These are phyloP conservation scores for Tinea pellionella DNA, from an alignment of 2,888 invertebrate species.

Conservation along the genomic window DNA sequence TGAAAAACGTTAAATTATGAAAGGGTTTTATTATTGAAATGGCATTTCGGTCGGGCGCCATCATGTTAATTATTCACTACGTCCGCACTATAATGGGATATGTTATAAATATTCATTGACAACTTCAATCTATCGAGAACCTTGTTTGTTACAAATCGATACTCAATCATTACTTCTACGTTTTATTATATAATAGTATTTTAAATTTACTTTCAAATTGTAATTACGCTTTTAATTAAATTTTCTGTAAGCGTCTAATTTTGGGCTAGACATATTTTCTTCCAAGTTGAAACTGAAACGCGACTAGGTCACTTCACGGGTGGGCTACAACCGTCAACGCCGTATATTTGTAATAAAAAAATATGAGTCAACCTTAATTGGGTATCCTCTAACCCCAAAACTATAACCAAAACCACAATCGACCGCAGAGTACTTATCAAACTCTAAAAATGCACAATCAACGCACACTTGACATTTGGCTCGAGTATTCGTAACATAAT, in stretches of 20 bases:
- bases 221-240: too few species aligned
- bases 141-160: slow-evolving; percentile 4
- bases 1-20: slow-evolving; percentile 23
- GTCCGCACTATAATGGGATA: slow-evolving; percentile 55
- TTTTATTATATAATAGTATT: not conserved
- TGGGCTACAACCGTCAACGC: too few species aligned
- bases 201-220: not conserved
- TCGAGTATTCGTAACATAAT: slow-evolving; percentile 16
- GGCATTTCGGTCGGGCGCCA: slow-evolving; percentile 11
- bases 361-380: not conserved
- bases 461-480: slow-evolving; percentile 39
- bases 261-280: too few species aligned
- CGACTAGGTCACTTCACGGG: too few species aligned
- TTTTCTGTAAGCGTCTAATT: too few species aligned
- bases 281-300: too few species aligned
- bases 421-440: not conserved
- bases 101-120: slow-evolving; percentile 50
- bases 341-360: too few species aligned
- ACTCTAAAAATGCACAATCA: not conserved
- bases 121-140: not conserved
- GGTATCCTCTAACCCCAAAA: not conserved
- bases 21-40: slow-evolving; percentile 35
- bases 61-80: slow-evolving; percentile 55
- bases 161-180: not conserved
- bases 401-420: not conserved